Percentiles rank a stretch among this genome's conserved stretches.
Evolutionary conservation across 2,797 vertebrate genomes (phyloP).

Genomic region (Acipenser transmontanus): DNA sequence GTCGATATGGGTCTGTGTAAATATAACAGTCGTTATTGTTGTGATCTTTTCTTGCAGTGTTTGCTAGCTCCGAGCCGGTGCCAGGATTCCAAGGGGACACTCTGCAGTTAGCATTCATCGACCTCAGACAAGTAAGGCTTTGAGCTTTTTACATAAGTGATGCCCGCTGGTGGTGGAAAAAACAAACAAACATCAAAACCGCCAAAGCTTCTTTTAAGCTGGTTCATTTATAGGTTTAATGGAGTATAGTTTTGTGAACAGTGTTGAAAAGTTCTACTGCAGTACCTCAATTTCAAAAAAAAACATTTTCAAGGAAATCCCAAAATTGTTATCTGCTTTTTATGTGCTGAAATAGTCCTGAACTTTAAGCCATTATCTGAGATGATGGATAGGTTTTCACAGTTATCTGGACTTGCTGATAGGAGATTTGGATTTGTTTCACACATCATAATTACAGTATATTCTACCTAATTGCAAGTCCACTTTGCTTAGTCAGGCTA

Average conservation of each 20-base stretch:
- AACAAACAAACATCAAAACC: conserved; percentile 12
- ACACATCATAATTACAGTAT: too few species aligned
- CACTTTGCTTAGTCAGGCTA: too few species aligned
- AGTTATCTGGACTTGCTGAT: conserved; percentile 28
- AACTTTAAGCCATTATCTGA: conserved; percentile 49
- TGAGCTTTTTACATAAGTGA: conserved; percentile 17
- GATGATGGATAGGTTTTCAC: conserved; percentile 32
- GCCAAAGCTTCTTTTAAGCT: conserved; percentile 10
- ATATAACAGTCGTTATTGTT: conserved; percentile 18
- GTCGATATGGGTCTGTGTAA: conserved; percentile 28
- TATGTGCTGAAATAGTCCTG: conserved; percentile 32
- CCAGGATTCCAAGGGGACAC: conserved; percentile 98
- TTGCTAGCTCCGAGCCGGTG: conserved; percentile 96
- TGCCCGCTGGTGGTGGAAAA: conserved; percentile 9
- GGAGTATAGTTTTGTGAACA: conserved; percentile 29
- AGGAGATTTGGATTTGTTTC: conserved; percentile 19
- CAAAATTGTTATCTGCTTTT: conserved; percentile 21
- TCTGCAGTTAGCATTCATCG: conserved; percentile 93
- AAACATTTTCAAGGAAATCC: conserved; percentile 6
- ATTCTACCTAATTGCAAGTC: neutral
- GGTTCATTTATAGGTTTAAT: conserved; percentile 23
- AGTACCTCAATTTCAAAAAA: conserved; percentile 1
- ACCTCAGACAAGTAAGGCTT: conserved; percentile 89
- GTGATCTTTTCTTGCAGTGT: conserved; percentile 63
- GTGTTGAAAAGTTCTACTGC: conserved; percentile 28